phyloP scores from a whole-genome alignment of 2,888 invertebrate species.

The Sarcophaga rosellei region DNA sequence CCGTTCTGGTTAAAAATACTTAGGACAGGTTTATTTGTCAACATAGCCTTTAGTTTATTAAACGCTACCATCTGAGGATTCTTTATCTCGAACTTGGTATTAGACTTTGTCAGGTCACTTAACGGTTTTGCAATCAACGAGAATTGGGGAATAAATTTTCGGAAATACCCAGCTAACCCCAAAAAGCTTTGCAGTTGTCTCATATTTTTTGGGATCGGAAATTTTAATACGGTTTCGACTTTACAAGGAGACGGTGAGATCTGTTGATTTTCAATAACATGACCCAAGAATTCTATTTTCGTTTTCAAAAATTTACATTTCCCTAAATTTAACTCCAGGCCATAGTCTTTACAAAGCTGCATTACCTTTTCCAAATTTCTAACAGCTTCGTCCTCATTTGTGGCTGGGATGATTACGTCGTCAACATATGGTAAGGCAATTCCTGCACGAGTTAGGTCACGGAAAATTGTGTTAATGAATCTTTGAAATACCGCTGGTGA shows the following conservation, averaged over 20 bases:
- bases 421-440: conserved; percentile 62
- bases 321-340: no score
- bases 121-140: conserved; percentile 68
- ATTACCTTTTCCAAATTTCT: conserved; percentile 45
- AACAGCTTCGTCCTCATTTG: conserved; percentile 25
- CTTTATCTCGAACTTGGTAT: conserved; percentile 65
- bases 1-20: conserved; percentile 58
- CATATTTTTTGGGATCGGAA: conserved; percentile 69
- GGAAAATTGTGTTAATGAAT: no score
- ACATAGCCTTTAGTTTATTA: conserved; percentile 57
- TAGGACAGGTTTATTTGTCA: conserved; percentile 56
- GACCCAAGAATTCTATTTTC: conserved; percentile 61
- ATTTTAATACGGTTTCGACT: conserved; percentile 70
- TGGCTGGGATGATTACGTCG: conserved; percentile 61
- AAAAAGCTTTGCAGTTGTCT: conserved; percentile 73
- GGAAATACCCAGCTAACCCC: conserved; percentile 72
- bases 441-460: not conserved
- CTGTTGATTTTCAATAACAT: conserved; percentile 55
- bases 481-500: no score
- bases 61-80: conserved; percentile 65
- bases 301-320: conserved; percentile 55
- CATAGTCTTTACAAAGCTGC: no score
- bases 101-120: conserved; percentile 63
- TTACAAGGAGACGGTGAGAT: conserved; percentile 70
- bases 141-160: conserved; percentile 61